phyloP scores from a whole-genome alignment of 2,797 vertebrate species.

The Parauchenoglanis ngamensis region DNA sequence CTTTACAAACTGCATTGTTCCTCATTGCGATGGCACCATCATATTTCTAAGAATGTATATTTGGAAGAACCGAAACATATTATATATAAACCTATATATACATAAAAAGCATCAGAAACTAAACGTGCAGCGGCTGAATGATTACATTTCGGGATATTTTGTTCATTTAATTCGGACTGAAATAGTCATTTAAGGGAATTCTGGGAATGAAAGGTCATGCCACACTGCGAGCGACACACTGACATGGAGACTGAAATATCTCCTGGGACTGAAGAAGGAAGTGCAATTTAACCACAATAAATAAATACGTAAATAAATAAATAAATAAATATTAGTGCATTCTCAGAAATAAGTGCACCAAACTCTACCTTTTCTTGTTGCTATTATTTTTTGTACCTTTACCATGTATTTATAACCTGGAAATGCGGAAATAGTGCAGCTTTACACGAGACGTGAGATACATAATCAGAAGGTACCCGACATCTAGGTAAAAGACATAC shows the following conservation, averaged over 20 bases:
- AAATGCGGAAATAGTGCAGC: neutral
- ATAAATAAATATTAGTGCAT: no score
- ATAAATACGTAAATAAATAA: neutral
- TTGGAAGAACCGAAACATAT: neutral
- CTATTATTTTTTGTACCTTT: neutral
- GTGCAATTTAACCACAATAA: neutral
- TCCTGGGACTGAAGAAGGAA: neutral
- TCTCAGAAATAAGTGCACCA: neutral
- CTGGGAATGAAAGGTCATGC: neutral
- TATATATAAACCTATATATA: neutral
- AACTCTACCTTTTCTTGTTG: neutral
- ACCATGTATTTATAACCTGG: neutral
- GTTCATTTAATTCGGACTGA: neutral
- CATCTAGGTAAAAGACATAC: neutral
- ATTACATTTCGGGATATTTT: neutral
- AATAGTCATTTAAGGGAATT: neutral
- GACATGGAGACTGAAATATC: neutral
- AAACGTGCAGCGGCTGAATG: neutral
- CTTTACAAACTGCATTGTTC: neutral
- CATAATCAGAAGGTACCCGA: neutral
- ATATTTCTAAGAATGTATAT: no score
- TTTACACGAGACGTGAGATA: neutral
- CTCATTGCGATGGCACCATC: neutral
- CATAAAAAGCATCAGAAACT: neutral
- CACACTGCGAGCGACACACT: neutral